These are phyloP conservation scores for Bos javanicus DNA, from an alignment of 2,113 vertebrate species.

Conservation along the genomic window DNA sequence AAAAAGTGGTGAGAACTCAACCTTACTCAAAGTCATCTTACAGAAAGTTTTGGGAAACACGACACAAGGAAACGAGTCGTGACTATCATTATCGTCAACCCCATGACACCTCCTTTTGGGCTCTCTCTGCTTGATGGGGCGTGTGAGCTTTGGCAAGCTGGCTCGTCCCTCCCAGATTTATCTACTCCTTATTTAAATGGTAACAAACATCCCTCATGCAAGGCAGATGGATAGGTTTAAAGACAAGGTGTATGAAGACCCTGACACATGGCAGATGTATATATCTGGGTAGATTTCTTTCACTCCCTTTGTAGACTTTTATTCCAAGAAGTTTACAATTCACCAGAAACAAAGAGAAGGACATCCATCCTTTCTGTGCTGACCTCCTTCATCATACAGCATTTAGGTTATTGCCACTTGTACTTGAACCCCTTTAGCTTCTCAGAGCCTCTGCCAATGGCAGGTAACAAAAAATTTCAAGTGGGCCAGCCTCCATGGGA, in stretches of 20 bases:
- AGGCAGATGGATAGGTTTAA: background rate
- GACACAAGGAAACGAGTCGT: background rate
- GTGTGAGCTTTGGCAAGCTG: fast-evolving
- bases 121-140: fast-evolving
- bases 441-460: background rate
- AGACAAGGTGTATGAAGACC: background rate
- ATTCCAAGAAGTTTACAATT: background rate
- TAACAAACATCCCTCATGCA: background rate
- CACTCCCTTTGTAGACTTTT: background rate
- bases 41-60: background rate
- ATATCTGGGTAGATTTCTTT: background rate
- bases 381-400: background rate
- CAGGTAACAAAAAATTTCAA: background rate
- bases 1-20: background rate
- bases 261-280: fast-evolving
- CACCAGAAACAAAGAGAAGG: background rate
- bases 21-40: background rate
- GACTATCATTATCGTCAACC: fast-evolving
- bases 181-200: background rate
- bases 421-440: background rate
- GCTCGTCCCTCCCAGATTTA: no score
- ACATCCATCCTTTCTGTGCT: background rate
- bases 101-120: fast-evolving
- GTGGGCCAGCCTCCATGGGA: fast-evolving
- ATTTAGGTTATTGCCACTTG: fast-evolving